Evolutionary conservation across 2,888 invertebrate species (phyloP), one percentile per base, ranked within the genome.

Genomic region (Cecidostiba fungosa): DNA sequence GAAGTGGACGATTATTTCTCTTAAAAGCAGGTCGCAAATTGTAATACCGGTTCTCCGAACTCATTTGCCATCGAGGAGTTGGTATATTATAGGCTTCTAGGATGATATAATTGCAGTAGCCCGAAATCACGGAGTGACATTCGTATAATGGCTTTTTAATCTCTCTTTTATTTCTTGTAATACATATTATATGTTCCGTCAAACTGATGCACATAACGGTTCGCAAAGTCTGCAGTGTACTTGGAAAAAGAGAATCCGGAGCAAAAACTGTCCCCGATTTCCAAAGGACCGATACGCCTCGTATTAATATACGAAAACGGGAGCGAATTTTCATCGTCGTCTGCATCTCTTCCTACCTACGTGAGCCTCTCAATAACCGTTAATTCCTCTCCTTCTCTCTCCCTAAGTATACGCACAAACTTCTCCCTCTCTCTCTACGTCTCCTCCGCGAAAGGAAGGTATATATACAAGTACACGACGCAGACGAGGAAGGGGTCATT

Each of bases 41-140:
- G 32, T 43, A 81, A 4, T n/a, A 76, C 50, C 83, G 84, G 43
- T 88, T 88, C 88, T 62, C 77, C 86, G 88, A 89, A 88, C 85
- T 88, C 86, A 76, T 88, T 85, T 69, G 26, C 10, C 39, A 77
- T 74, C 19, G 36, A 70, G 36, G n/a, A n/a, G n/a, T n/a, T n/a
- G n/a, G 19, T 23, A 59, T 47, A 47, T 39, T 54, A 43, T 16
- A 26, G 23, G 50, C 59, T 66, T 77, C 62, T 77, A 82, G 50
- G 26, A 43, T 47, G 36, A 70, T 76, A 70, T 76, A 66, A 29
- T 66, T 66, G 16, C 29, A 2, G 29, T 14, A 0, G 10, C 10
- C 12, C 43, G 43, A 43, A 43, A 43, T 43, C 43, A 43, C 12
- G 23, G 23, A 29, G 23, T 66, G 66, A 66, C 29, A 43, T n/a